These are phyloP conservation scores for Drosophila ananassae DNA, from an alignment of 1,140 invertebrate species.

Conservation along the genomic window DNA sequence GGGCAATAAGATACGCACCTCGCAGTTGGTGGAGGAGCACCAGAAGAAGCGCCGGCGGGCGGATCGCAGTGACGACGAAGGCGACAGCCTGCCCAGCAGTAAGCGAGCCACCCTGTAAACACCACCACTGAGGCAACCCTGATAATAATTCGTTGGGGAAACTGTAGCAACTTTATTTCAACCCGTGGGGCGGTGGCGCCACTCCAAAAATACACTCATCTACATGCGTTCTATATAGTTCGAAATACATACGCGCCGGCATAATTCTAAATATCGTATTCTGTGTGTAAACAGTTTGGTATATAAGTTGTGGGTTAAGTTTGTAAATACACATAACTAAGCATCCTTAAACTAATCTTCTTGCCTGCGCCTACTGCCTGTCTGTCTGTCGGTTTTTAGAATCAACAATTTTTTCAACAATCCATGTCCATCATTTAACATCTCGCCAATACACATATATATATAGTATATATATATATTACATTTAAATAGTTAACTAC, in stretches of 20 bases:
- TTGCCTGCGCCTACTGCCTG: neutral
- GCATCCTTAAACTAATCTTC: constrained; percentile 13
- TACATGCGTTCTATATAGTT: constrained; percentile 18
- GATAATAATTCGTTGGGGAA: constrained; percentile 3
- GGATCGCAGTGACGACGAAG: constrained; percentile 64
- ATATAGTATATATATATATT: constrained; percentile 35
- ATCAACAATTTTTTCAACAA: constrained; percentile 7
- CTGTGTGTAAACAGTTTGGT: constrained; percentile 20
- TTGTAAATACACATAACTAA: constrained; percentile 51
- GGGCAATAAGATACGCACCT: constrained; percentile 66
- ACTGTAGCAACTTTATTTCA: constrained; percentile 58
- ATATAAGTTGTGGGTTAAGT: constrained; percentile 20
- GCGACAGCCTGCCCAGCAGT: constrained; percentile 33
- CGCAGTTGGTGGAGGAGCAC: constrained; percentile 80
- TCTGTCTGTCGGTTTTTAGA: neutral
- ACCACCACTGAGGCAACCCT: neutral
- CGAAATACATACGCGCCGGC: constrained; percentile 25
- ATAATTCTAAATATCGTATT: constrained; percentile 28
- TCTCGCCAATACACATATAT: constrained; percentile 6
- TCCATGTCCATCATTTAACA: neutral
- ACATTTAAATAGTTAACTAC: constrained; percentile 56
- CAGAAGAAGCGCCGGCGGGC: constrained; percentile 75
- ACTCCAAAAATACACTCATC: constrained; percentile 34
- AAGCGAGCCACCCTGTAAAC: constrained; percentile 58
- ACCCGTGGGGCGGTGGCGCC: constrained; percentile 11